A percentile compares a stretch with the other conserved stretches of the same genome.
These are phyloP conservation scores for Silurus asotus DNA, from an alignment of 2,113 vertebrate species.

Conservation along the genomic window DNA sequence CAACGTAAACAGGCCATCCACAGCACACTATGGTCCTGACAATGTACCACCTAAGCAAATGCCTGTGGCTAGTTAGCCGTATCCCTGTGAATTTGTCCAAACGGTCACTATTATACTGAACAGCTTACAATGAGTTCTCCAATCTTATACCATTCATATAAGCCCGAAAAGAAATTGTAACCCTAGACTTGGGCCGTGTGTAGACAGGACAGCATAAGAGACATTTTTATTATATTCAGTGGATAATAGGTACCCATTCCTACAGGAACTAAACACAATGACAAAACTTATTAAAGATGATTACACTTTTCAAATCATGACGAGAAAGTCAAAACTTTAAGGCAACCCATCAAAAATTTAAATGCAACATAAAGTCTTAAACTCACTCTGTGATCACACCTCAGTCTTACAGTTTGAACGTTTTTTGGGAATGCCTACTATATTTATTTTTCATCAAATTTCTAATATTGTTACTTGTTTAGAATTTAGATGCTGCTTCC, in stretches of 20 bases:
- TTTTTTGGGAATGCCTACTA: constrained; percentile 2
- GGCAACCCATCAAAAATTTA: not conserved
- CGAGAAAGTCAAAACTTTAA: not conserved
- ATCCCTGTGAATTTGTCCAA: not conserved
- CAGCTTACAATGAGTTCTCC: not conserved
- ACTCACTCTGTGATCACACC: not conserved
- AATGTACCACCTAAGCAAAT: constrained; percentile 70
- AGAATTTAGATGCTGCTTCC: not conserved
- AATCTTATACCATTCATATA: not conserved
- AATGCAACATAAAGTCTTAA: constrained; percentile 5
- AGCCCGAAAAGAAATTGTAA: not conserved
- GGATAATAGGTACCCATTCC: too few relatives aligned
- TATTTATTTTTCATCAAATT: not conserved
- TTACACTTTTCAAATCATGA: not conserved
- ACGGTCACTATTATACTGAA: not conserved
- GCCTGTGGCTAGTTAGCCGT: constrained; percentile 61
- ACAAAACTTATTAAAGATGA: not conserved
- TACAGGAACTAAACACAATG: not conserved
- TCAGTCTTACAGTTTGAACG: not conserved
- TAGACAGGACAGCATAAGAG: not conserved
- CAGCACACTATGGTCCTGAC: constrained; percentile 75
- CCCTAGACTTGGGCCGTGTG: not conserved
- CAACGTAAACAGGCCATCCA: constrained; percentile 76
- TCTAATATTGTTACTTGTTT: not conserved
- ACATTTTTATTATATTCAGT: not conserved